Evolutionary conservation across 2,888 invertebrate species (phyloP).

Genomic region (Hydriomena furcata): DNA sequence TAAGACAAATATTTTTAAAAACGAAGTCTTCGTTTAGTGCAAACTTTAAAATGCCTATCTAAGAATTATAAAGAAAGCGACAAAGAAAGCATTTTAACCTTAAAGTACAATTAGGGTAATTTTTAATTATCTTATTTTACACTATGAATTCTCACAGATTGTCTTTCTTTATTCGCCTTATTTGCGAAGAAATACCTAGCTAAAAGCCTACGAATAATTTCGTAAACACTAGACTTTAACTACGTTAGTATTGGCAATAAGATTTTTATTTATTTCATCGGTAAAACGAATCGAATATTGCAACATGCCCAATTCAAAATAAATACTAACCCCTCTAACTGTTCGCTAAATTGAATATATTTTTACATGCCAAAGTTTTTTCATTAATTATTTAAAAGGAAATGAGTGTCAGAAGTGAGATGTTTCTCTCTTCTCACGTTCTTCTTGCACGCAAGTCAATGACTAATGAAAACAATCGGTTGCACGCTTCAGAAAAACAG

Average conservation of each 20-base stretch:
- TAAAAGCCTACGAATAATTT: conserved; percentile 12
- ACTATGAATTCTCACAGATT: conserved; percentile 82
- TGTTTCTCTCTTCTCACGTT: no score
- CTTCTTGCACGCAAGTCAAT: no score
- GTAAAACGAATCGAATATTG: no score
- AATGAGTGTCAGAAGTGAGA: background rate
- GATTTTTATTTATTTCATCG: background rate
- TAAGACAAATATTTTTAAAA: no score
- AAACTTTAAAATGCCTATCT: conserved; percentile 48
- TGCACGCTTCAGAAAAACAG: no score
- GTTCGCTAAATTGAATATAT: no score
- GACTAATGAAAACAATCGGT: no score
- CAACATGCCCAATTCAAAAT: no score
- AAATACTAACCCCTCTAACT: no score
- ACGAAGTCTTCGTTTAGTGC: conserved; percentile 36
- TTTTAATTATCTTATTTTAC: conserved; percentile 68
- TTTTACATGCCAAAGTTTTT: no score
- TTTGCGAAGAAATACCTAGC: conserved; percentile 70
- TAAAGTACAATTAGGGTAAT: conserved; percentile 48
- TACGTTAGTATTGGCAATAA: conserved; percentile 4
- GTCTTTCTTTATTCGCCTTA: conserved; percentile 82
- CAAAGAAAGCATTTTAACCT: conserved; percentile 45
- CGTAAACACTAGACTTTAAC: conserved; percentile 1
- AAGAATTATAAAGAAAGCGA: conserved; percentile 58
- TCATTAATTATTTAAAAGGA: no score